Evolutionary conservation across 2,888 invertebrate species (phyloP).

Genomic region (Palloptera scutellata): DNA sequence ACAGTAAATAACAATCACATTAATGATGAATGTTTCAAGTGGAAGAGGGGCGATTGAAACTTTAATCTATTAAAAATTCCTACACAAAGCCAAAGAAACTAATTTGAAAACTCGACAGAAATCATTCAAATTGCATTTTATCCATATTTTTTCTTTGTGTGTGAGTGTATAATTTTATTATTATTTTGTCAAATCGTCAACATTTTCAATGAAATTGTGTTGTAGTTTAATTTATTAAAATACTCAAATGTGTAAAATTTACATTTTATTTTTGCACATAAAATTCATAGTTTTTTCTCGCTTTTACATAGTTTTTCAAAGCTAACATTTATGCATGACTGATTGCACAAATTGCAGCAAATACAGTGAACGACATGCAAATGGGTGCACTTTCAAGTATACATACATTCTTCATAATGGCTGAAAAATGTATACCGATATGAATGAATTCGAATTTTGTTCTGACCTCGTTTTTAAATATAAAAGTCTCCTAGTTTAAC

Average conservation of each 20-base stretch:
- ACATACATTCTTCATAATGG: too few relatives aligned
- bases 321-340: conserved; percentile 21
- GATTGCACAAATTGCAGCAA: conserved; percentile 2
- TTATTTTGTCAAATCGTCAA: conserved; percentile 24
- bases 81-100: too few relatives aligned
- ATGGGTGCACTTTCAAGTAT: too few relatives aligned
- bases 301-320: conserved; percentile 9
- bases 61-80: too few relatives aligned
- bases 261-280: conserved; percentile 11
- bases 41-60: too few relatives aligned
- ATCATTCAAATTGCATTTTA: background rate
- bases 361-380: background rate
- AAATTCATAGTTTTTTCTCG: background rate
- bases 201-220: conserved; percentile 10
- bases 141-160: background rate
- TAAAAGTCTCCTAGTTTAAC: too few relatives aligned
- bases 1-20: too few relatives aligned
- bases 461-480: too few relatives aligned
- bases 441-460: too few relatives aligned
- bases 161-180: conserved; percentile 9
- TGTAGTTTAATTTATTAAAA: conserved; percentile 12
- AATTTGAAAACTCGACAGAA: too few relatives aligned
- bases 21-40: too few relatives aligned
- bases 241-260: conserved; percentile 16
- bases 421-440: too few relatives aligned